phyloP scores from a whole-genome alignment of 2,888 invertebrate species.

The Sepiola atlantica region DNA sequence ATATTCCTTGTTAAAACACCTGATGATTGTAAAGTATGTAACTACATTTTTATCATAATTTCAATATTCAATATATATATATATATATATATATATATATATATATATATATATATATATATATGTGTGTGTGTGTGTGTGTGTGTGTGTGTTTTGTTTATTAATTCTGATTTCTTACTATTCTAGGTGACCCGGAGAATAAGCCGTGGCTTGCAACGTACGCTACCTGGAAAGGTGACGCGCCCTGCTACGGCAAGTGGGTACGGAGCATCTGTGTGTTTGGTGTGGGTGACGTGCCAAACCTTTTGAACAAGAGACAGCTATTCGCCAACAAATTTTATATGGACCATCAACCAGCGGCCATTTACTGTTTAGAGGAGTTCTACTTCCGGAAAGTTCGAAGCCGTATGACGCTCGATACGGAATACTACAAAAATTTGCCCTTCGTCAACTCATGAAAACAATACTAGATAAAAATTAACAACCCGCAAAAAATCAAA shows the following conservation, averaged over 20 bases:
- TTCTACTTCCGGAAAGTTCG: slow-evolving; percentile 62
- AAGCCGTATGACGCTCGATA: slow-evolving; percentile 49
- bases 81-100: too few relatives aligned
- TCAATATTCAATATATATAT: too few relatives aligned
- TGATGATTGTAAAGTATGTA: too few relatives aligned
- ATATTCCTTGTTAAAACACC: too few relatives aligned
- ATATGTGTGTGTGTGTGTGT: neutral
- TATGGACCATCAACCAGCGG: slow-evolving; percentile 62
- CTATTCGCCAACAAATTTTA: slow-evolving; percentile 72
- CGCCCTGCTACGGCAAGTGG: slow-evolving; percentile 64
- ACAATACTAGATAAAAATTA: too few relatives aligned
- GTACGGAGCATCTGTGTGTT: slow-evolving; percentile 70
- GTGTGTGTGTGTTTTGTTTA: neutral
- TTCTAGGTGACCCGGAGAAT: slow-evolving; percentile 57
- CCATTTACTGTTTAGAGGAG: slow-evolving; percentile 70
- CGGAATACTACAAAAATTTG: slow-evolving; percentile 49
- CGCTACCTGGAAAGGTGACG: slow-evolving; percentile 65
- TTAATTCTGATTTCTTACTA: neutral
- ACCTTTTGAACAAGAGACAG: slow-evolving; percentile 59
- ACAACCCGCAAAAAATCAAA: too few relatives aligned
- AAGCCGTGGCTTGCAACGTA: slow-evolving; percentile 67
- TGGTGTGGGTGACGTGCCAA: slow-evolving; percentile 65
- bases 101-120: too few relatives aligned
- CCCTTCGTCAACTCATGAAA: slow-evolving; percentile 49
- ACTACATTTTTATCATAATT: too few relatives aligned